phyloP scores from a whole-genome alignment of 2,113 vertebrate species.

The Rhineura floridana region DNA sequence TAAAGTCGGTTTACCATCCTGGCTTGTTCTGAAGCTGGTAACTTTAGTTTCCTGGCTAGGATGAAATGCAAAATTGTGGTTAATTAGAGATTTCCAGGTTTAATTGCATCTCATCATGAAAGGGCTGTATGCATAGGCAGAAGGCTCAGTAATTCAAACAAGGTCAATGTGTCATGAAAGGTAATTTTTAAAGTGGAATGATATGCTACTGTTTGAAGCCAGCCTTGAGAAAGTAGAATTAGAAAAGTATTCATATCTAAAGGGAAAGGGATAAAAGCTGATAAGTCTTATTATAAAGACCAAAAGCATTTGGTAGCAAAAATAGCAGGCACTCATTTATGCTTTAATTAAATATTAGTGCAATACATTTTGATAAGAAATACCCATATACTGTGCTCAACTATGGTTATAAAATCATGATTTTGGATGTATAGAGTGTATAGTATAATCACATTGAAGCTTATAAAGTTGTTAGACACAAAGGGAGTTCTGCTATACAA shows the following conservation, averaged over 20 bases:
- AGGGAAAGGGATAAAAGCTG: not conserved
- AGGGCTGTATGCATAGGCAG: too few relatives aligned
- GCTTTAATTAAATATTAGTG: not conserved
- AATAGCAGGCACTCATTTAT: rapidly evolving
- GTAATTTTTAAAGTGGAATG: not conserved
- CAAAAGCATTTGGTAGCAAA: rapidly evolving
- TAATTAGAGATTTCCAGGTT: not conserved
- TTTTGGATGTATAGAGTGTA: not conserved
- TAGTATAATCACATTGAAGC: not conserved
- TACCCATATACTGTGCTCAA: not conserved
- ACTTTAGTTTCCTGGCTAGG: too few relatives aligned
- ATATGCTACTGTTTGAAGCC: not conserved
- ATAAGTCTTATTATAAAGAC: rapidly evolving
- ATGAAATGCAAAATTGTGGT: not conserved
- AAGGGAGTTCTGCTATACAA: not conserved
- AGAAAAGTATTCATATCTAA: rapidly evolving
- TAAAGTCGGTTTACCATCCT: not conserved
- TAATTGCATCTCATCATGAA: not conserved
- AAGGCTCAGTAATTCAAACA: not conserved
- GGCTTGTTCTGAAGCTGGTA: not conserved
- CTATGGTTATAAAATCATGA: not conserved
- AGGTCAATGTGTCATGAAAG: not conserved
- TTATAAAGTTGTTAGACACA: not conserved
- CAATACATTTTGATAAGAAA: not conserved
- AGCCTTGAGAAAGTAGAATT: not conserved